These are phyloP conservation scores for Achatina immaculata DNA, from an alignment of 1,140 invertebrate genomes.

Conservation along the genomic window DNA sequence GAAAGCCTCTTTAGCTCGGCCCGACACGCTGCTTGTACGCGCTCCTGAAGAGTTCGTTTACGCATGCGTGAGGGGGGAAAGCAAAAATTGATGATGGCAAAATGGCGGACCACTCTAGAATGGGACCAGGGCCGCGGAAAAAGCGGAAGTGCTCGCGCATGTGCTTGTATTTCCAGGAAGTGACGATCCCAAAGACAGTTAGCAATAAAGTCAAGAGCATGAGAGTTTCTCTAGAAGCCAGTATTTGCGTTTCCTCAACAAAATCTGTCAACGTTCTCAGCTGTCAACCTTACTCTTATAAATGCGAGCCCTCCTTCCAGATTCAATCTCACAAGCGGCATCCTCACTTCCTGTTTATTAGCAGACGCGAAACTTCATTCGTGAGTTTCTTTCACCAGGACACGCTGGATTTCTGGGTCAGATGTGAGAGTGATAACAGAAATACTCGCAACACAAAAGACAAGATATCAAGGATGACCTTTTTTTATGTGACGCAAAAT, in stretches of 20 bases:
- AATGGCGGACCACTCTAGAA: slow-evolving; percentile 23
- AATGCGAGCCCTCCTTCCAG: neutral
- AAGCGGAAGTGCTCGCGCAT: slow-evolving; percentile 35
- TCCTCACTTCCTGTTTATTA: slow-evolving; percentile 14
- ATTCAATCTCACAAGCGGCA: neutral
- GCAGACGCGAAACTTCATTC: slow-evolving; percentile 1
- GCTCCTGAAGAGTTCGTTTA: slow-evolving; percentile 29
- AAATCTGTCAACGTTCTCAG: slow-evolving; percentile 12
- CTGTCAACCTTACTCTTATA: slow-evolving; percentile 9
- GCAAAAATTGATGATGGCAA: slow-evolving; percentile 27
- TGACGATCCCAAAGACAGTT: slow-evolving; percentile 20
- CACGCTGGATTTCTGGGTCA: neutral
- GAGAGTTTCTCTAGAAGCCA: slow-evolving; percentile 7
- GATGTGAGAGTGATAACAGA: neutral
- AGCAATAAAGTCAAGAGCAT: slow-evolving; percentile 26
- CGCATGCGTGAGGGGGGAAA: slow-evolving; percentile 25
- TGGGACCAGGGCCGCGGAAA: slow-evolving; percentile 13
- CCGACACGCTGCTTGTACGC: slow-evolving; percentile 26
- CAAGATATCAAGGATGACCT: neutral
- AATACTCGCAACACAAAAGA: neutral
- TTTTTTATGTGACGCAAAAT: no score
- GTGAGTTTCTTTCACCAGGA: neutral
- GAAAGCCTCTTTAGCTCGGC: slow-evolving; percentile 26
- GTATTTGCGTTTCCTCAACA: slow-evolving; percentile 18
- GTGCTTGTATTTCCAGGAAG: slow-evolving; percentile 39